Base-by-base conservation (phyloP, 2,797 vertebrate species). In the Epinephelus coioides region DNA sequence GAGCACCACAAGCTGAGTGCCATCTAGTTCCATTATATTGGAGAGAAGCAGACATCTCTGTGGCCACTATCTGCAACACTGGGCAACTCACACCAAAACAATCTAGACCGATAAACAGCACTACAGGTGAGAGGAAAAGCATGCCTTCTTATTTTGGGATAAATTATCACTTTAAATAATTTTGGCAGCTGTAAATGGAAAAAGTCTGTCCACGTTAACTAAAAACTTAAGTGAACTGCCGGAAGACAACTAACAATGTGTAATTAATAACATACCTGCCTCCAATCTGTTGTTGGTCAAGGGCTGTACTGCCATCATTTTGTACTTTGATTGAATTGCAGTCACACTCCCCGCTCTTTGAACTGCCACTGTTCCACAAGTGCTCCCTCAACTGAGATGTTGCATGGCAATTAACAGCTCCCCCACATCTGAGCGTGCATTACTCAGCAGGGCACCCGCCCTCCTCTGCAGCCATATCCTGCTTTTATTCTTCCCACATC, bases 331-430 rank as follows among this genome's bases (percentile, higher is more conserved):
- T 93, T 89, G 88, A 90, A 89, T 63, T 79, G 75, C 87, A 65
- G 67, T 67, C 76, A 64, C 80, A 65, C 80, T 75, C 62, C 47
- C 73, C 65, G 65, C 81, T 86, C 87, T 89, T 87, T 91, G 86
- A 91, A 89, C 89, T 57, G 21, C 83, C 74, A 49, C 53, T 47
- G 56, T 92, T 85, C 85, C 91, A 75, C 76, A 86, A 83, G 88
- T 80, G 79, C 81, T 89, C 81, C 69, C 66, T 76, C 85, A 80
- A 76, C 74, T 78, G 85, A 85, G 82, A 89, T 89, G 82, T 71
- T 87, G 87, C 83, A 86, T 73, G 76, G 78, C 88, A 94, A 92
- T 92, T 92, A 92, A 83, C 87, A 88, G 59, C 87, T 68, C 76
- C 78, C 78, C 75, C 71, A 60, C 56, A 62, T 44, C 82, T 23